A percentile compares a stretch with the other conserved stretches of the same genome.
phyloP scores from a whole-genome alignment of 2,888 invertebrate species.

The Trileptium ribeirensis region DNA sequence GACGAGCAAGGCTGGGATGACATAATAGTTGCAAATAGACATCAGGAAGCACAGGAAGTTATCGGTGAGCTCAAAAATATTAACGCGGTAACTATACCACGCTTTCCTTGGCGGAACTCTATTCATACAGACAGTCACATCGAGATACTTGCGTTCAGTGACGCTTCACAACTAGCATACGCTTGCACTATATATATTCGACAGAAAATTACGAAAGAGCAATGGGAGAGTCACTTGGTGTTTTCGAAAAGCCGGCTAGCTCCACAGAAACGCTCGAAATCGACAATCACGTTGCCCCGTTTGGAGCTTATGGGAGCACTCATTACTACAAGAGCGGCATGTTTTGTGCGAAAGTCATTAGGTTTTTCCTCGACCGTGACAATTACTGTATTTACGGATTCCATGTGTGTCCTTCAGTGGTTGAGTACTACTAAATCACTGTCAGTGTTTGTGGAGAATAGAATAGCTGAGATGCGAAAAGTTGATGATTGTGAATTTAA shows the following conservation, averaged over 20 bases:
- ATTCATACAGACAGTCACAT: not conserved
- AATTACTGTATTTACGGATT: constrained; percentile 34
- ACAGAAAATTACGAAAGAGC: not conserved
- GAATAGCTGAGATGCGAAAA: constrained; percentile 37
- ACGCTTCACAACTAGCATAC: constrained; percentile 38
- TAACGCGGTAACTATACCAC: not conserved
- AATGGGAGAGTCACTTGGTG: constrained; percentile 16
- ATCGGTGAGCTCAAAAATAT: not conserved
- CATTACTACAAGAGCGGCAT: constrained; percentile 16
- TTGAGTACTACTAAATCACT: constrained; percentile 19
- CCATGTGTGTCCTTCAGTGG: constrained; percentile 36
- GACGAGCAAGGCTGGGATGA: constrained; percentile 39
- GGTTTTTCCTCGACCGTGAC: constrained; percentile 27
- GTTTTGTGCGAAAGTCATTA: constrained; percentile 30
- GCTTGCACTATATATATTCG: constrained; percentile 35
- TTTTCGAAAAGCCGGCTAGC: constrained; percentile 36
- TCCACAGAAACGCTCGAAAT: too few relatives aligned
- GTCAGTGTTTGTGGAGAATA: constrained; percentile 36
- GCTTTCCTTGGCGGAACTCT: not conserved
- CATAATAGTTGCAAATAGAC: constrained; percentile 25
- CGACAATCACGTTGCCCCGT: constrained; percentile 34
- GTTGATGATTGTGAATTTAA: constrained; percentile 34
- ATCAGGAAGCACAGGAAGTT: not conserved
- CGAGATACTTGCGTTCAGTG: constrained; percentile 32
- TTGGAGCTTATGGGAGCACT: constrained; percentile 24